A percentile compares a stretch with the other conserved stretches of the same genome.
phyloP scores from a whole-genome alignment of 1,140 invertebrate genomes.

The Carcinoscorpius rotundicauda region DNA sequence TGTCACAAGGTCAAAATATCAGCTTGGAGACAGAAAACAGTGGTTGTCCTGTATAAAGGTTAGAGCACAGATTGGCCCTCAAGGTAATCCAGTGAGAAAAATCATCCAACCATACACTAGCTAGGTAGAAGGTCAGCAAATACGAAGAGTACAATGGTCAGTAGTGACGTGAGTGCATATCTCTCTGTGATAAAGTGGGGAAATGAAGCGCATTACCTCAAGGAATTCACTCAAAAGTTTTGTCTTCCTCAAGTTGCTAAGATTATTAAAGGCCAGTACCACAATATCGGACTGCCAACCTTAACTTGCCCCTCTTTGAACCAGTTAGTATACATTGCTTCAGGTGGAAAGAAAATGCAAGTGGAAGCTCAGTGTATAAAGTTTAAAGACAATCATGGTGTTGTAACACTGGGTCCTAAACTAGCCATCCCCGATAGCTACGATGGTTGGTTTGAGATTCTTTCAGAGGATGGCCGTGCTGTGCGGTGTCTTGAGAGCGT shows the following conservation, averaged over 20 bases:
- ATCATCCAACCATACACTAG: no score
- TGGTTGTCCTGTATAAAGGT: no score
- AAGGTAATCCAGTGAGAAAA: no score
- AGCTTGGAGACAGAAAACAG: no score
- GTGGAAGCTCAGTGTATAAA: constrained; percentile 77
- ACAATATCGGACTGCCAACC: constrained; percentile 70
- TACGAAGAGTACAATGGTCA: constrained; percentile 6
- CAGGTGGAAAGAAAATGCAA: constrained; percentile 66
- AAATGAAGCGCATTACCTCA: constrained; percentile 60
- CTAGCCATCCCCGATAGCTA: constrained; percentile 81
- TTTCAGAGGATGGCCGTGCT: constrained; percentile 84
- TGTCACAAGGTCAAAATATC: no score
- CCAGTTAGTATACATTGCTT: constrained; percentile 67
- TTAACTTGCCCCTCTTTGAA: constrained; percentile 67
- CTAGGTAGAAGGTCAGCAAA: no score
- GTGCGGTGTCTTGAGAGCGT: constrained; percentile 81
- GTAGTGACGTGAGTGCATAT: constrained; percentile 12
- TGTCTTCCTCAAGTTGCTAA: constrained; percentile 71
- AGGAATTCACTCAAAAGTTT: constrained; percentile 64
- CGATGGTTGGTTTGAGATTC: constrained; percentile 83
- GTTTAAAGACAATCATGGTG: constrained; percentile 64
- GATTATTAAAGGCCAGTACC: constrained; percentile 84
- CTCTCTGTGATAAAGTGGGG: constrained; percentile 50
- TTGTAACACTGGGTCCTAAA: constrained; percentile 62
- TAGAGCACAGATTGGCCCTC: no score